Percentiles rank a stretch among this genome's conserved stretches.
These are phyloP conservation scores for Leptopilina clavipes DNA, from an alignment of 1,140 invertebrate species.

Conservation along the genomic window DNA sequence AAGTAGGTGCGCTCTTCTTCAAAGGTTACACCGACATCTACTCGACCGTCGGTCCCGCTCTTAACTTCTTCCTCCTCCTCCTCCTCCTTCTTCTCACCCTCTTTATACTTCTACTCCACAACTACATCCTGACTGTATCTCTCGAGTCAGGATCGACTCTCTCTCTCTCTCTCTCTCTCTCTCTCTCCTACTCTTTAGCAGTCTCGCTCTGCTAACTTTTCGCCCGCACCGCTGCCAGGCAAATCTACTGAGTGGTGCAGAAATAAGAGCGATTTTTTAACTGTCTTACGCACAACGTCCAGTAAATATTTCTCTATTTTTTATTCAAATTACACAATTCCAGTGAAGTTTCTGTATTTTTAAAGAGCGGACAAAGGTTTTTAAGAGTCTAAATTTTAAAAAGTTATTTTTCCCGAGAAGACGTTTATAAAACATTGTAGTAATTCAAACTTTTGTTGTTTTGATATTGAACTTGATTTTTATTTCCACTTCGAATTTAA, in stretches of 20 bases:
- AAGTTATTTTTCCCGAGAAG: too few relatives aligned
- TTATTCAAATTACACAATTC: too few relatives aligned
- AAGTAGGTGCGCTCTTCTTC: slow-evolving; percentile 34
- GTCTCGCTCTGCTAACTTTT: slow-evolving; percentile 32
- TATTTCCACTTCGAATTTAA: too few relatives aligned
- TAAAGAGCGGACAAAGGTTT: too few relatives aligned
- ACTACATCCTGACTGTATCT: slow-evolving; percentile 26
- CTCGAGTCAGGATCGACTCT: slow-evolving; percentile 28
- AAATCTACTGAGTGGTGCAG: slow-evolving; percentile 23
- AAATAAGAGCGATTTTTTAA: slow-evolving; percentile 23
- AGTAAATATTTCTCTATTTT: background rate
- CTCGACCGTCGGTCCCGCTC: slow-evolving; percentile 33
- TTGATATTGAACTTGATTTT: too few relatives aligned
- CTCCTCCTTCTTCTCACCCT: slow-evolving; percentile 27
- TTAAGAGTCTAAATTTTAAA: too few relatives aligned
- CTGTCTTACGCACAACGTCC: slow-evolving; percentile 11
- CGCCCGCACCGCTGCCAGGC: slow-evolving; percentile 15
- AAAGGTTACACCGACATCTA: slow-evolving; percentile 34
- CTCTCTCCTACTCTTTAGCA: slow-evolving; percentile 6
- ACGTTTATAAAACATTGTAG: too few relatives aligned
- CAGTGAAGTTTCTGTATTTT: too few relatives aligned
- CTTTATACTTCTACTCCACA: slow-evolving; percentile 18
- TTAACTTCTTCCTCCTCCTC: slow-evolving; percentile 32
- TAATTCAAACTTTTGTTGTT: too few relatives aligned
- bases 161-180: slow-evolving; percentile 35